Evolutionary conservation across 2,797 vertebrate species (phyloP), one percentile per base, ranked within the genome.

Genomic region (Todus mexicanus): DNA sequence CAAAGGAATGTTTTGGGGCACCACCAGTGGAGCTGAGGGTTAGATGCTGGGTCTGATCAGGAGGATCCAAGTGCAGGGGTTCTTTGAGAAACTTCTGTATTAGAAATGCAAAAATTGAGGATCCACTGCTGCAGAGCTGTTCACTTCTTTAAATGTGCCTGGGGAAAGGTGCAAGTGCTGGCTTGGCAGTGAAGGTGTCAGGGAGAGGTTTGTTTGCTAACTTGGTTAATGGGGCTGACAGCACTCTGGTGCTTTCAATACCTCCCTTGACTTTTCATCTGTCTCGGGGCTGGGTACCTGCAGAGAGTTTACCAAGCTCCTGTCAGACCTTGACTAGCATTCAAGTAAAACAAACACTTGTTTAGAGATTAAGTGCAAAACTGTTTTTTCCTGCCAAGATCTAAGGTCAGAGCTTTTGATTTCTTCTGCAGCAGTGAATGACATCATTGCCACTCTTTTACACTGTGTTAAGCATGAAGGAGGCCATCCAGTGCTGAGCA

Each of bases 341-440:
- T 93, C 88, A 90, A 87, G 68, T 35, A 92, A 88, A 92, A 94
- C 56, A 91, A 82, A 93, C 53, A 91, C 77, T 95, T 93, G 73
- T 84, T 96, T 90, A 87, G 83, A 82, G 68, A 96, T 95, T 91
- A 93, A 81, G 91, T 93, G 85, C 80, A 87, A 96, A 93, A 94
- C 85, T 70, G 20, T 37, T 92, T 96, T 90, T 90, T 84, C 68
- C 74, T 90, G 94, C 90, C 94, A 95, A 93, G 23, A 37, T 73
- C 77, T 91, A 90, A 68, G 50, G 70, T 91, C 70, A 73, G 64
- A 82, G 26, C 15, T 73, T 92, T 96, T 75, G 91, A 66, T 71
- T 96, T 95, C 92, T 80, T 86, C 71, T 92, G 83, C 83, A 84
- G 70, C 29, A 72, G 68, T 60, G 64, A 73, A 90, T 94, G 64